phyloP scores from a whole-genome alignment of 1,140 invertebrate species.

The Mactra quadrangularis region DNA sequence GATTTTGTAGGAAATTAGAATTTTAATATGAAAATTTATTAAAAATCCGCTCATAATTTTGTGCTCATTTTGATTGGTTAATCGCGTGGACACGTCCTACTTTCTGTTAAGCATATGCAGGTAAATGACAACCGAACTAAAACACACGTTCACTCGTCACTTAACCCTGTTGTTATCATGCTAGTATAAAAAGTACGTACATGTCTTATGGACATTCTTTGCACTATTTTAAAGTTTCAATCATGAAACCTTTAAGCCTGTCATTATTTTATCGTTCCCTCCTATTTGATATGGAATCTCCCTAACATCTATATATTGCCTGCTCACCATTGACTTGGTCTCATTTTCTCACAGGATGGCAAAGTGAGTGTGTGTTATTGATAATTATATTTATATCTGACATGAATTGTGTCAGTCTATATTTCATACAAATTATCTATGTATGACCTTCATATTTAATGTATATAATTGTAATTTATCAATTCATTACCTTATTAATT shows the following conservation, averaged over 20 bases:
- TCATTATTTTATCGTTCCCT: too few species aligned
- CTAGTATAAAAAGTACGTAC: neutral
- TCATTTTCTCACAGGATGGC: constrained; percentile 30
- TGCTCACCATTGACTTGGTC: neutral
- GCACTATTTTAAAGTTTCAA: too few species aligned
- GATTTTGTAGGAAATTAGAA: neutral
- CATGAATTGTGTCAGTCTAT: neutral
- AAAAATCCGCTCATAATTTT: neutral
- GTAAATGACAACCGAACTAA: too few species aligned
- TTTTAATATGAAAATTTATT: neutral
- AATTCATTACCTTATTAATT: too few species aligned
- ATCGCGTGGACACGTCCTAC: neutral
- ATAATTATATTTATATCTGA: neutral
- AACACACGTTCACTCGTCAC: too few species aligned
- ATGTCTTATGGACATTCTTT: neutral
- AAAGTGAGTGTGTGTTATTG: neutral
- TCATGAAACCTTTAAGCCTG: neutral
- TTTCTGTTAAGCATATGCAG: neutral
- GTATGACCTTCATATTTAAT: too few species aligned
- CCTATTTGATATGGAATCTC: neutral
- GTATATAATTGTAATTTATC: neutral
- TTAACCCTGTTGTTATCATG: neutral
- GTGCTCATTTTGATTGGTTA: neutral
- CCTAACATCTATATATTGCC: neutral
- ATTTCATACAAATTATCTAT: neutral